These are phyloP conservation scores for Orthosia incerta DNA, from an alignment of 2,888 invertebrate genomes.

Conservation along the genomic window DNA sequence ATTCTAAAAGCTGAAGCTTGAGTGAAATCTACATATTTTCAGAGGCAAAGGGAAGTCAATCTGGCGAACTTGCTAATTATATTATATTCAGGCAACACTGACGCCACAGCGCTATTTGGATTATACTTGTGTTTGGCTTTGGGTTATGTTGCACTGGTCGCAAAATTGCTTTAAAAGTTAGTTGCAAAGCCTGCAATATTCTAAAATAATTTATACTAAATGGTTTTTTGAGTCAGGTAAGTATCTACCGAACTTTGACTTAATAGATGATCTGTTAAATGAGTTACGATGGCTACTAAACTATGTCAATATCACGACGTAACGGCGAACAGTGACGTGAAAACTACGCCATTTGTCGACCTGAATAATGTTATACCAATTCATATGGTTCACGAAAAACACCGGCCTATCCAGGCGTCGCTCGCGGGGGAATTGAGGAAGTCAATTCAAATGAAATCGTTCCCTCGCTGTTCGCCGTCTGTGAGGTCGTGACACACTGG, in stretches of 20 bases:
- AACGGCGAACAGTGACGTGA: slow-evolving; percentile 8
- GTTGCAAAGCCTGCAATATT: slow-evolving; percentile 7
- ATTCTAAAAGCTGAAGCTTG: slow-evolving; percentile 11
- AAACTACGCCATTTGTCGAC: slow-evolving; percentile 20
- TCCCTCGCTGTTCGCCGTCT: slow-evolving; percentile 27
- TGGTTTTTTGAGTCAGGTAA: not conserved
- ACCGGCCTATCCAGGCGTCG: slow-evolving; percentile 20
- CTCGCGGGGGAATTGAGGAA: slow-evolving; percentile 21
- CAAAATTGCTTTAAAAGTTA: slow-evolving; percentile 23
- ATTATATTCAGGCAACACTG: slow-evolving; percentile 18
- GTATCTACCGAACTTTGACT: not conserved
- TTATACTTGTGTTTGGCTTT: slow-evolving; percentile 23
- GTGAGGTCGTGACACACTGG: slow-evolving; percentile 17
- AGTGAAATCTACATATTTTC: slow-evolving; percentile 32
- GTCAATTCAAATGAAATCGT: slow-evolving; percentile 48
- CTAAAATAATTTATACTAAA: not conserved
- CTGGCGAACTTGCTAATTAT: slow-evolving; percentile 39
- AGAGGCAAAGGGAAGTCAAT: slow-evolving; percentile 10
- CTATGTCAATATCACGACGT: slow-evolving; percentile 8
- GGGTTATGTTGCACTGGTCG: not conserved
- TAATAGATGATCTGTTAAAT: no score
- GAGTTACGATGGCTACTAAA: not conserved
- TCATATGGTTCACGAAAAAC: slow-evolving; percentile 33
- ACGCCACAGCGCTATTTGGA: slow-evolving; percentile 1
- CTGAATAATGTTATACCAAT: slow-evolving; percentile 29